Evolutionary conservation across 1,140 invertebrate genomes (phyloP), one percentile per base, ranked within the genome.

Genomic region (Batillaria attramentaria): DNA sequence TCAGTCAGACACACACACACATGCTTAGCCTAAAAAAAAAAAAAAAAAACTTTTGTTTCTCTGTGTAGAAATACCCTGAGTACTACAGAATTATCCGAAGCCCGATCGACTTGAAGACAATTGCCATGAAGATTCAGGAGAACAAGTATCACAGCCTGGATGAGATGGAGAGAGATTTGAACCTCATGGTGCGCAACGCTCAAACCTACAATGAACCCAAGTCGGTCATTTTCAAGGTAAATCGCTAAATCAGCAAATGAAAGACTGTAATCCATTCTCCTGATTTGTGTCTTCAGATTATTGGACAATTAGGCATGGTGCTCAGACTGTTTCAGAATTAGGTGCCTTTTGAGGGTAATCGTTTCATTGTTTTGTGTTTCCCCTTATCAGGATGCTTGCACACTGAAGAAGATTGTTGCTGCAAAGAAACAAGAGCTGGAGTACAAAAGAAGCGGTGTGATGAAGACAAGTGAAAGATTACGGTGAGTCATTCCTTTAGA

Each of bases 201-300:
- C 98, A 97, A 88, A 93, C 94, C 6, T 99, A 98, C 87, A 99
- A 99, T 91, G 98, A 99, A 89, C 97, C 98, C 0, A 97, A 97
- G 0, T 99, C 97, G 3, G 94, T 95, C 88, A 98, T 99, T 84
- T 99, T 99, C 88, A 98, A 97, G 89, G 93, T 90, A 79, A 73
- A 80, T 60, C 57, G 18, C 28, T 39, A n/a, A n/a, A n/a, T n/a
- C n/a, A n/a, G n/a, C n/a, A n/a, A n/a, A n/a, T n/a, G n/a, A n/a
- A n/a, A n/a, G n/a, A n/a, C n/a, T n/a, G n/a, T n/a, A n/a, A n/a
- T n/a, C n/a, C n/a, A n/a, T n/a, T n/a, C n/a, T n/a, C n/a, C n/a
- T n/a, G n/a, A n/a, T n/a, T n/a, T n/a, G n/a, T n/a, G n/a, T n/a
- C n/a, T n/a, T n/a, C n/a, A n/a, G n/a, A n/a, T n/a, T n/a, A n/a